Base-by-base conservation (phyloP, 1,140 invertebrate species). In the Cyrtorhinus lividipennis region DNA sequence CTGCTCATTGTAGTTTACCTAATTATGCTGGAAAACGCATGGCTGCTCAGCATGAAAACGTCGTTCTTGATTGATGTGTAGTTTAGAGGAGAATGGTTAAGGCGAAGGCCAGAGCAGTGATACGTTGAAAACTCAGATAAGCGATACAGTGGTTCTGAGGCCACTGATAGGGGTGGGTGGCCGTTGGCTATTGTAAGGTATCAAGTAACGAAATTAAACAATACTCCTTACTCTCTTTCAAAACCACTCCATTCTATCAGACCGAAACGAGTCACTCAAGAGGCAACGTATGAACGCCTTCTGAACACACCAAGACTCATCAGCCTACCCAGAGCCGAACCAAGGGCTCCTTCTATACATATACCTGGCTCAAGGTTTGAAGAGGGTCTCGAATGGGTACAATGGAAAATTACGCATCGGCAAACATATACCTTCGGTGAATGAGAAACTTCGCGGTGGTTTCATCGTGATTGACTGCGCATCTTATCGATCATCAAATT, bases 191-290 rank as follows among this genome's bases (percentile, higher is more conserved):
- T 53, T 53, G 48, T 53, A 5, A 20, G 20, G 20, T 22, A 22
- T 53, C 48, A 53, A 12, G 48, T 53, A 53, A 53, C 48, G 10
- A 22, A 15, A 53, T 53, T 53, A 22, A 53, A 53, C 48, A 53
- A 53, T 53, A 53, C 48, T 53, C 48, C 48, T 38, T 38, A 38
- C 15, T 38, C 30, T 38, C 30, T 38, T 38, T 38, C 30, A 38
- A 15, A 38, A 38, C 30, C 30, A 5, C 30, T n/a, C n/a, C 15
- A 38, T 38, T 38, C 5, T 38, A 38, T 38, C 30, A 38, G 30
- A 38, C 30, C 30, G 30, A 38, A 38, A 38, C 30, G 30, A 38
- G 30, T 38, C 30, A 38, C 30, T 38, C 5, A 38, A 38, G 30
- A 15, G 30, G 30, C 30, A 38, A 38, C 15, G 30, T 38, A 38